Evolutionary conservation across 2,888 invertebrate genomes (phyloP), one percentile per base, ranked within the genome.

Genomic region (Boloria selene): DNA sequence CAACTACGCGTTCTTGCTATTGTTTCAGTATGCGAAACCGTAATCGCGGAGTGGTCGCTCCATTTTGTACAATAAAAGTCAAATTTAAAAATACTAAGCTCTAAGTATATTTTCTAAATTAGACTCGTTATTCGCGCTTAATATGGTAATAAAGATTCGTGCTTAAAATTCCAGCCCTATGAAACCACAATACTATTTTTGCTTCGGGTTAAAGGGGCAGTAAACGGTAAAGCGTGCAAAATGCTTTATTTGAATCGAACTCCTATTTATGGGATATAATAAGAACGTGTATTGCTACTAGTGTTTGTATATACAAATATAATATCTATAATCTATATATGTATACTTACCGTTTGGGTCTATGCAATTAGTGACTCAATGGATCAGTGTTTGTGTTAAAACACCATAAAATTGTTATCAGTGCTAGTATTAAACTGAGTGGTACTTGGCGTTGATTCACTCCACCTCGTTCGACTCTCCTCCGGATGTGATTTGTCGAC

Each of bases 401-500:
- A 77, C 74, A 72, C 74, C 78, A 79, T 82, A 78, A 79, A 77
- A 71, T 70, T 71, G 73, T 85, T 87, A 88, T 88, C 87, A 84
- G 81, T 81, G 74, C 74, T 76, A 74, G 79, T 74, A 79, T 79
- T 78, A 81, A 78, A 76, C 76, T 74, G 76, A 78, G 78, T 76
- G 73, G 76, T 81, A 79, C 76, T 80, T 72, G 74, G 78, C 75
- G 85, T 85, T 88, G 88, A 90, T 83, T 90, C 89, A 89, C 81
- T 76, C 82, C 82, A 81, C 82, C 81, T 79, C 80, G 78, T 78
- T 79, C 76, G 75, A 70, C 79, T 84, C 83, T 81, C 79, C 86
- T 88, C 88, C 92, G 92, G 92, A 91, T 91, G 88, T 90, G 91
- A 90, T 90, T 90, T 90, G 90, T 88, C 88, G 88, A 87, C 85